Percentiles rank a stretch among this genome's conserved stretches.
Conservation (phyloP, 2,888 invertebrate species). For the Tenthredo notha region DNA sequence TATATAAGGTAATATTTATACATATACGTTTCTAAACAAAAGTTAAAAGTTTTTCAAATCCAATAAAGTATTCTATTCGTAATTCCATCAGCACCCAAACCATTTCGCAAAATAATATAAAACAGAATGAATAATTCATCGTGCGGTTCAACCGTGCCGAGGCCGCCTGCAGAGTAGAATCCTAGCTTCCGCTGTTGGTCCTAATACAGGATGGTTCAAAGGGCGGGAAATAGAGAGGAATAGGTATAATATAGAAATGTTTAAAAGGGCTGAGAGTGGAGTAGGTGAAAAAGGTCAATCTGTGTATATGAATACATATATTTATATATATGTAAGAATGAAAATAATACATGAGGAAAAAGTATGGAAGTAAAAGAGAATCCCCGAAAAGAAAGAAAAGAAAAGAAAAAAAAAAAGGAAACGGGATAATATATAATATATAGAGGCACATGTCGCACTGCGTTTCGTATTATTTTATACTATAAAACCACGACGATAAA, state of each 20-base stretch:
- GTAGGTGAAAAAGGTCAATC: neutral
- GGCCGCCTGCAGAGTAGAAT: neutral
- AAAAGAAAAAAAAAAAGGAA: too few relatives aligned
- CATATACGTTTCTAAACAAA: too few relatives aligned
- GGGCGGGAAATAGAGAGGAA: slow-evolving; percentile 30
- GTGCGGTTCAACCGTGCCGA: slow-evolving; percentile 5
- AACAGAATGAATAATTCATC: slow-evolving; percentile 49
- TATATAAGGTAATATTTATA: too few relatives aligned
- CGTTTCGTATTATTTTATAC: neutral
- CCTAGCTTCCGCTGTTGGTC: slow-evolving; percentile 29
- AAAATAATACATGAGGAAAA: neutral
- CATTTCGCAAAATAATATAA: slow-evolving; percentile 46
- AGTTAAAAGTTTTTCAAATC: slow-evolving; percentile 33
- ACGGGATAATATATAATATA: neutral
- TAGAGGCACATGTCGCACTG: neutral
- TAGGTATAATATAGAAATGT: neutral
- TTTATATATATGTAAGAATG: neutral
- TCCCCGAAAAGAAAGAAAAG: neutral
- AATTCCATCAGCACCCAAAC: slow-evolving; percentile 37
- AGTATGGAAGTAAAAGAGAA: neutral
- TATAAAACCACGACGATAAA: neutral
- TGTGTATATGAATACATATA: too few relatives aligned
- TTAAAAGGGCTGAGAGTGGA: neutral
- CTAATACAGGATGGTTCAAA: slow-evolving; percentile 32
- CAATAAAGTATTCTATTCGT: slow-evolving; percentile 3